phyloP scores from a whole-genome alignment of 1,140 invertebrate genomes.

The Alviniconcha marisindica region DNA sequence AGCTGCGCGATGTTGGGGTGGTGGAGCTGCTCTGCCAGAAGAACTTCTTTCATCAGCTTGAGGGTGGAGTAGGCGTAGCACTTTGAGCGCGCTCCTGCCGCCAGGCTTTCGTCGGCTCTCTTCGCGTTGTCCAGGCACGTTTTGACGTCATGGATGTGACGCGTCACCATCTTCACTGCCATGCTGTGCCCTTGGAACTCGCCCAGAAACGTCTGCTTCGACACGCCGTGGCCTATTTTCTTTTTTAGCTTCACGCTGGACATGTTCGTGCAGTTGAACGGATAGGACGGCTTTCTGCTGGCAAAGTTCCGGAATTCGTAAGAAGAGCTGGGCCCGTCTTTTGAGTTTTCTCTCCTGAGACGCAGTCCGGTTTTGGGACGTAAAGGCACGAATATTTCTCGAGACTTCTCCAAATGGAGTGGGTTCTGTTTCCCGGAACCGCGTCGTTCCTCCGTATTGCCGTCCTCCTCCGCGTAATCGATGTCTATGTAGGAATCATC shows the following conservation, averaged over 20 bases:
- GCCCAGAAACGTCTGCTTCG: conserved; percentile 70
- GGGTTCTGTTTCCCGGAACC: background rate
- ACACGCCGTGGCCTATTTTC: conserved; percentile 71
- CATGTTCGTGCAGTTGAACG: conserved; percentile 68
- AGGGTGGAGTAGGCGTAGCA: conserved; percentile 70
- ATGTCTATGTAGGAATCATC: conserved; percentile 19
- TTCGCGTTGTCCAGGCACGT: conserved; percentile 62
- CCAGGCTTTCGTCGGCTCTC: background rate
- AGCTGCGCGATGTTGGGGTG: conserved; percentile 67
- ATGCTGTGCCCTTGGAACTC: conserved; percentile 57
- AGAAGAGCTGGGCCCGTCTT: too few species aligned
- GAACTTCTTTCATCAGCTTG: conserved; percentile 74
- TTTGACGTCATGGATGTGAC: conserved; percentile 68
- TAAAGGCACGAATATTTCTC: background rate
- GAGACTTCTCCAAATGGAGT: background rate
- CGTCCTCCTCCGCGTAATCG: background rate
- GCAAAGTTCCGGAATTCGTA: background rate
- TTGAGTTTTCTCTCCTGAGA: background rate
- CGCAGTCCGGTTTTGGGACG: background rate
- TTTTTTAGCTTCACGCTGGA: conserved; percentile 61
- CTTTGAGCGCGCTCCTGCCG: conserved; percentile 20
- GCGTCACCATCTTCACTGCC: conserved; percentile 73
- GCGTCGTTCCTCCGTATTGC: background rate
- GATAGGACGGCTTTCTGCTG: conserved; percentile 42
- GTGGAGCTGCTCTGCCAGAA: conserved; percentile 68